These are phyloP conservation scores for Gallinago media DNA, from an alignment of 2,113 vertebrate species.

Conservation along the genomic window DNA sequence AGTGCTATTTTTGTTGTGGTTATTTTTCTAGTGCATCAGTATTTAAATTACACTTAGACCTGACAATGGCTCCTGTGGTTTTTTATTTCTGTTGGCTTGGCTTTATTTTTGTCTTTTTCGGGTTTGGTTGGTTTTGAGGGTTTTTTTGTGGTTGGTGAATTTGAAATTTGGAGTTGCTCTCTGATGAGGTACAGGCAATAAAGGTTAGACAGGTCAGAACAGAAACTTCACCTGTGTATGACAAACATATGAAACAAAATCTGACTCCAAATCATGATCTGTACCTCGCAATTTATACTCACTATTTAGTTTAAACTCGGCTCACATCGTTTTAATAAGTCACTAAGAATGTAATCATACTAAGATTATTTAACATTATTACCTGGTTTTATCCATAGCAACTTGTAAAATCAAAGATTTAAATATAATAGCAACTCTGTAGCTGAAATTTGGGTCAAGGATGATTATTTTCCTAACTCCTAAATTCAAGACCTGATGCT, in stretches of 20 bases:
- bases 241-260: neutral
- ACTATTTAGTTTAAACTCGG: neutral
- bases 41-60: neutral
- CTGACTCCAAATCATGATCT: neutral
- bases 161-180: neutral
- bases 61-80: neutral
- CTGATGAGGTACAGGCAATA: neutral
- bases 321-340: neutral
- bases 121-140: neutral
- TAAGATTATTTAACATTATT: neutral
- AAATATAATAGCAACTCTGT: neutral
- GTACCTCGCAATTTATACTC: neutral
- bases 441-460: neutral
- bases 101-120: neutral
- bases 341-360: neutral
- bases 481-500: neutral
- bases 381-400: neutral
- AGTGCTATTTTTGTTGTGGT: neutral
- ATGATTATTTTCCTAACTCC: neutral
- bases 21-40: neutral
- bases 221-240: neutral
- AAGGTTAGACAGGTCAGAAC: neutral
- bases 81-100: neutral
- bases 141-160: neutral
- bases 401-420: neutral